A percentile compares a stretch with the other conserved stretches of the same genome.
Evolutionary conservation across 2,797 vertebrate genomes (phyloP).

Genomic region (Microtus californicus): DNA sequence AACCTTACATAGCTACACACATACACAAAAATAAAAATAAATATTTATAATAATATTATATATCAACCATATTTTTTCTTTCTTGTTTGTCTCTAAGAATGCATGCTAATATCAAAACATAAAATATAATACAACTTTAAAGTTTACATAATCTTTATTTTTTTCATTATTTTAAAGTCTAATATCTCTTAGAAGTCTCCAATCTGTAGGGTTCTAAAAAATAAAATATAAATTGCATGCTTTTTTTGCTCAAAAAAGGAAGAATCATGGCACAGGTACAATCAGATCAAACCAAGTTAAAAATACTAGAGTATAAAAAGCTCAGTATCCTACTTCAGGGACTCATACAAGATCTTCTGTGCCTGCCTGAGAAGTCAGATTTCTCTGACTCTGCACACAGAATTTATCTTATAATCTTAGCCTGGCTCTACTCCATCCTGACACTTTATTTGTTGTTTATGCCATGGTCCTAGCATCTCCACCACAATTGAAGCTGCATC

Average conservation of each 20-base stretch:
- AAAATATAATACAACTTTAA: background rate
- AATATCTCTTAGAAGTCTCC: background rate
- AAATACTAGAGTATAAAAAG: background rate
- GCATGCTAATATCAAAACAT: background rate
- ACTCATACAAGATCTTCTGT: background rate
- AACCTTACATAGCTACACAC: background rate
- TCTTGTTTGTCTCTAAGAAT: background rate
- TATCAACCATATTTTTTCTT: background rate
- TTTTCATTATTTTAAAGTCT: background rate
- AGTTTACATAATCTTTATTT: background rate
- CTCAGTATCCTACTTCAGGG: background rate
- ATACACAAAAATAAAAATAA: background rate
- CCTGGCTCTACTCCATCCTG: background rate
- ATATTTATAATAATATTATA: background rate
- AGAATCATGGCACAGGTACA: background rate
- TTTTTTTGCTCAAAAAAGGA: background rate
- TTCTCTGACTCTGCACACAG: background rate
- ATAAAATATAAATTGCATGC: background rate
- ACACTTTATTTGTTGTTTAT: too few species aligned
- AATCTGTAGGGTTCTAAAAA: background rate
- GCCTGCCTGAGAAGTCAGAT: too few species aligned
- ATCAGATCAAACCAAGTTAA: background rate
- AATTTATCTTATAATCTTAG: background rate
- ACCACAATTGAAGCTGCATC: background rate
- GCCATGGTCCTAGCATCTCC: background rate